phyloP scores from a whole-genome alignment of 2,113 vertebrate species.

The Leucopternis melanops region DNA sequence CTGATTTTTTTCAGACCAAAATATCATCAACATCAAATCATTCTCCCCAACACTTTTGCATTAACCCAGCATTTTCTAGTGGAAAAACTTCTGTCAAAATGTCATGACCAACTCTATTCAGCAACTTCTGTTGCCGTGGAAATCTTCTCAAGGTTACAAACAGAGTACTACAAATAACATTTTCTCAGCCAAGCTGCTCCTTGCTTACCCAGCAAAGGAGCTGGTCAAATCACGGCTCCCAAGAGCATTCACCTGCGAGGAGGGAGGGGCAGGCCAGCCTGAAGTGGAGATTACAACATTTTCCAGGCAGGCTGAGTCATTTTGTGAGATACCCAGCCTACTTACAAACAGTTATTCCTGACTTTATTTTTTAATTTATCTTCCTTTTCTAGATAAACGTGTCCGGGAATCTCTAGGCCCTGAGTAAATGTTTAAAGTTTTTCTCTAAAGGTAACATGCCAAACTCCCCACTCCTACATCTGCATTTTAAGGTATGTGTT shows the following conservation, averaged over 20 bases:
- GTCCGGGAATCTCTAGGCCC: background rate
- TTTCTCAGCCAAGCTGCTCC: background rate
- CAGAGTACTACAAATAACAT: background rate
- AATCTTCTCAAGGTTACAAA: slow-evolving; percentile 18
- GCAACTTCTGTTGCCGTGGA: background rate
- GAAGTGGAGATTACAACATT: background rate
- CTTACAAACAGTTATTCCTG: background rate
- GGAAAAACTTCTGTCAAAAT: background rate
- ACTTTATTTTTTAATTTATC: background rate
- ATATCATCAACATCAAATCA: background rate
- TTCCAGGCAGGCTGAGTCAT: background rate
- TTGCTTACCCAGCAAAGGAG: background rate
- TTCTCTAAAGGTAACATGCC: background rate
- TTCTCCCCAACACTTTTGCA: background rate
- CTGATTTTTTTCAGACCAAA: background rate
- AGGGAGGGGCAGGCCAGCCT: background rate
- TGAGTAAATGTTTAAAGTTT: background rate
- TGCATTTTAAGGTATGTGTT: background rate
- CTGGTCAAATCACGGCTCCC: background rate
- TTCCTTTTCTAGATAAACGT: background rate
- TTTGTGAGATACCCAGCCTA: background rate
- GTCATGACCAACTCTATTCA: background rate
- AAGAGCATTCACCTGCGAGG: background rate
- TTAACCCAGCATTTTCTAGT: background rate
- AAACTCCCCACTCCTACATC: background rate